Evolutionary conservation across 2,888 invertebrate species (phyloP).

Genomic region (Tiliacea aurago): DNA sequence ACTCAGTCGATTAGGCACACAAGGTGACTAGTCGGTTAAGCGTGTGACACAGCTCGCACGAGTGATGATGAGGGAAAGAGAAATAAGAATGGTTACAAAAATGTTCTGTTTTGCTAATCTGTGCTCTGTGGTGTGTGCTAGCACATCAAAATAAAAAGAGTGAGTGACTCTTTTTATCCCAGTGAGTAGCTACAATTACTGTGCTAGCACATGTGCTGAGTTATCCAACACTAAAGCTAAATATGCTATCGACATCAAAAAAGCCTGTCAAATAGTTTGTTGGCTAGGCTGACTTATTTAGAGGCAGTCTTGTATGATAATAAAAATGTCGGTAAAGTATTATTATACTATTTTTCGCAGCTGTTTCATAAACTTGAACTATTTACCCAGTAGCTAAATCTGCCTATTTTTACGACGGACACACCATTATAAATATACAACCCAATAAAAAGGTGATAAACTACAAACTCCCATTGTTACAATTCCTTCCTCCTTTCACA

Average conservation of each 20-base stretch:
- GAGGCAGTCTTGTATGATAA: background rate
- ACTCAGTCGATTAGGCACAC: too few relatives aligned
- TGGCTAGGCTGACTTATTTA: background rate
- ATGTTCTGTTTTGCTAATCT: too few relatives aligned
- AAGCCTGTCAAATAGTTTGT: background rate
- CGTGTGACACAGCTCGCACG: too few relatives aligned
- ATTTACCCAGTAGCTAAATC: conserved; percentile 9
- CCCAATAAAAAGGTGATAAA: conserved; percentile 51
- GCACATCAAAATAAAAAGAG: too few relatives aligned
- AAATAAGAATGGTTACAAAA: too few relatives aligned
- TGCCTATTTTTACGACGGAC: conserved; percentile 28
- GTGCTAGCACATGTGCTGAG: too few relatives aligned
- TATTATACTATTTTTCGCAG: conserved; percentile 1
- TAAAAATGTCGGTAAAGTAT: background rate
- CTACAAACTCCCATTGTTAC: conserved; percentile 26
- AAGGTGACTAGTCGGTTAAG: too few relatives aligned
- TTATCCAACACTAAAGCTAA: too few relatives aligned
- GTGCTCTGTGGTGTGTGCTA: too few relatives aligned
- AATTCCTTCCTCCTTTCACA: conserved; percentile 7
- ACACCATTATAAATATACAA: conserved; percentile 6
- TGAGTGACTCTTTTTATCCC: too few relatives aligned
- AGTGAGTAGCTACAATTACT: too few relatives aligned
- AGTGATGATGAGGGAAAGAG: too few relatives aligned
- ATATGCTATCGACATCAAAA: background rate
- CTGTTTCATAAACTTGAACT: conserved; percentile 7